Evolutionary conservation across 2,113 vertebrate genomes (phyloP).

Genomic region (Antechinus stuartii): DNA sequence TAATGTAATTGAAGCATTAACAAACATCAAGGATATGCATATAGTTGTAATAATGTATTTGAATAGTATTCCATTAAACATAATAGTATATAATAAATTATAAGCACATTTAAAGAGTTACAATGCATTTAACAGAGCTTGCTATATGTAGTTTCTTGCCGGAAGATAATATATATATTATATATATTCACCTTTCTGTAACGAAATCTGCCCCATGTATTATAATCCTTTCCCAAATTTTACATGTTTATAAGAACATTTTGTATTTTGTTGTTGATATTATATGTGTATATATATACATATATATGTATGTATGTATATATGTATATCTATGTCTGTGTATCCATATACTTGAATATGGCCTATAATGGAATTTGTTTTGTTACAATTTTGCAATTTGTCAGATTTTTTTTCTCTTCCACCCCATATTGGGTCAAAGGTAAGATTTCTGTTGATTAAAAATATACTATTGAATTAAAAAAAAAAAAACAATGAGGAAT

Average conservation of each 20-base stretch:
- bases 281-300: too few species aligned
- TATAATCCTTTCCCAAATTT: too few species aligned
- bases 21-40: background rate
- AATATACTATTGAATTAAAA: background rate
- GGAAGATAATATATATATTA: slow-evolving; percentile 9
- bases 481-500: background rate
- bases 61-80: slow-evolving; percentile 25
- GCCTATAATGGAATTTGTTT: background rate
- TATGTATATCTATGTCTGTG: background rate
- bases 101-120: slow-evolving; percentile 28
- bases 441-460: background rate
- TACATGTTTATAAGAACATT: too few species aligned
- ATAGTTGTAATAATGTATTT: background rate
- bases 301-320: too few species aligned
- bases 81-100: slow-evolving; percentile 52
- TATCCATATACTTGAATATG: background rate
- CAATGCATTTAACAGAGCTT: background rate
- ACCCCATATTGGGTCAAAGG: background rate
- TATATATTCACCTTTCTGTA: background rate
- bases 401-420: background rate
- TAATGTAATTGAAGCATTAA: background rate
- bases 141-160: background rate
- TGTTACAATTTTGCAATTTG: background rate
- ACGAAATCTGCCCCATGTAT: background rate
- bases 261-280: too few species aligned